A percentile compares a stretch with the other conserved stretches of the same genome.
phyloP scores from a whole-genome alignment of 2,797 vertebrate species.

The Spinus olivaceus region DNA sequence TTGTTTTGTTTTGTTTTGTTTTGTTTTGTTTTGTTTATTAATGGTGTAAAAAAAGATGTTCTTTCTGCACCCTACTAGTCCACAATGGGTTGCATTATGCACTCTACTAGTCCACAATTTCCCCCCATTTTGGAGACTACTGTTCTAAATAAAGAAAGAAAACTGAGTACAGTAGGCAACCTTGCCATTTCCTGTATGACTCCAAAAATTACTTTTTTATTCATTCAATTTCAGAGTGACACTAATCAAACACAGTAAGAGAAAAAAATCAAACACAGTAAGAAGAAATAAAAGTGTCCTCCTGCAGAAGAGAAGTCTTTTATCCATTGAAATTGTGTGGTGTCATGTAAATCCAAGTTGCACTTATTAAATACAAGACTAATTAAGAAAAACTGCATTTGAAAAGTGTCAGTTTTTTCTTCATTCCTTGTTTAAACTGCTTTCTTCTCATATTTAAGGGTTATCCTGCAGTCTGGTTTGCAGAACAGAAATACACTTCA shows the following conservation, averaged over 20 bases:
- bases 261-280: too few relatives aligned
- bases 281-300: background rate
- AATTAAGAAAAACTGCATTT: background rate
- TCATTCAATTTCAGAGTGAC: background rate
- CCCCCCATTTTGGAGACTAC: background rate
- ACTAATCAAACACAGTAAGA: background rate
- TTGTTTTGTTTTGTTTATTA: background rate
- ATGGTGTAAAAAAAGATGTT: background rate
- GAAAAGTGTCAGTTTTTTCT: background rate
- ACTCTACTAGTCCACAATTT: fast-evolving
- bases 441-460: background rate
- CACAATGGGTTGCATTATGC: fast-evolving
- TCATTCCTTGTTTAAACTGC: background rate
- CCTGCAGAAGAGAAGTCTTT: background rate
- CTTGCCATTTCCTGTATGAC: background rate
- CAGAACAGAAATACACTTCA: background rate
- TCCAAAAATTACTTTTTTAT: background rate
- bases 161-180: background rate
- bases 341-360: background rate
- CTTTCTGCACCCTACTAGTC: fast-evolving
- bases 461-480: background rate
- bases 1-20: background rate
- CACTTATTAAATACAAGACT: background rate
- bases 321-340: background rate
- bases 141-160: background rate